A percentile compares a stretch with the other conserved stretches of the same genome.
Evolutionary conservation across 1,140 invertebrate genomes (phyloP).

Genomic region (Thaumatotibia leucotreta): DNA sequence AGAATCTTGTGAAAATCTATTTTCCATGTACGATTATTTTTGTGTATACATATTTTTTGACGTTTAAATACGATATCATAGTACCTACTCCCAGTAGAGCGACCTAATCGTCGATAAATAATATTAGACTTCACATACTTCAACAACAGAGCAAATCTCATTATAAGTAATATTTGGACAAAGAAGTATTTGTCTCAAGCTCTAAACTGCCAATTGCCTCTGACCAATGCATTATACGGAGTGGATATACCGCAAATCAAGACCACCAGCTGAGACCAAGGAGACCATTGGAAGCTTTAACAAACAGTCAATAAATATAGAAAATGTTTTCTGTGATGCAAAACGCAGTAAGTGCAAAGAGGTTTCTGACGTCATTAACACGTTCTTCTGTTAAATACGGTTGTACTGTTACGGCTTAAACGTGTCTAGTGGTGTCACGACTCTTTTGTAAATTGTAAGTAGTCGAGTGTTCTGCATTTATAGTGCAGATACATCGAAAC

Average conservation of each 20-base stretch:
- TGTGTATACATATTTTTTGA: too few species aligned
- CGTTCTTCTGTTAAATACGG: not conserved
- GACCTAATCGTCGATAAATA: too few species aligned
- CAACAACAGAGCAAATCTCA: too few species aligned
- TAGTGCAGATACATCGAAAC: not conserved
- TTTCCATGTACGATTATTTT: too few species aligned
- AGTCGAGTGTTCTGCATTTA: not conserved
- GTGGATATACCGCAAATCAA: not conserved
- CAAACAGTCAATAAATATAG: not conserved
- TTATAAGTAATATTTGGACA: too few species aligned
- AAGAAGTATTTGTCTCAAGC: too few species aligned
- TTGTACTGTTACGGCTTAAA: not conserved
- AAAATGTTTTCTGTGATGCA: not conserved
- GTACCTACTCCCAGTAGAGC: too few species aligned
- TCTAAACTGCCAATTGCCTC: not conserved
- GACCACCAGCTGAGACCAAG: not conserved
- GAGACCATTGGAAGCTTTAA: not conserved
- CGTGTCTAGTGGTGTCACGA: not conserved
- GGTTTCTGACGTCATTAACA: not conserved
- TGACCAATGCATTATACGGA: not conserved
- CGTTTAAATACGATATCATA: too few species aligned
- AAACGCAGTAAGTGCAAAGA: not conserved
- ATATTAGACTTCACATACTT: too few species aligned
- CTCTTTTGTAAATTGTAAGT: not conserved
- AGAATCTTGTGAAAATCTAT: too few species aligned